Evolutionary conservation across 2,797 vertebrate genomes (phyloP).

Genomic region (Petrocephalus sullivani): DNA sequence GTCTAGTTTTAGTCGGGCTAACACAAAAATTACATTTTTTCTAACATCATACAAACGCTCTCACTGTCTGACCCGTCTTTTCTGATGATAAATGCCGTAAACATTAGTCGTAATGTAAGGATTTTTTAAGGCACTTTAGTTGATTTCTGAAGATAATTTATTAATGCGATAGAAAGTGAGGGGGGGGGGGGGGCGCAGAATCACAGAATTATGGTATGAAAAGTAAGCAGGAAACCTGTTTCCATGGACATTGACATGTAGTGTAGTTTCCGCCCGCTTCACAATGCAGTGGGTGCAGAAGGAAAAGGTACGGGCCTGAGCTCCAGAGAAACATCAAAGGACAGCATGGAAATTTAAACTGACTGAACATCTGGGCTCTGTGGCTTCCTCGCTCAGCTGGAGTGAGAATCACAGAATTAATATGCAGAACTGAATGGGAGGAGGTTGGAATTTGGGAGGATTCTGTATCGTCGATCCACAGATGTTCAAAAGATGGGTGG

Average conservation of each 20-base stretch:
- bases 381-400: conserved; percentile 25
- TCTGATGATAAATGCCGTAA: background rate
- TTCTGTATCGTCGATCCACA: conserved; percentile 22
- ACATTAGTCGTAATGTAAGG: background rate
- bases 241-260: background rate
- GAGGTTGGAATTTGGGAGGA: conserved; percentile 10
- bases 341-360: conserved; percentile 36
- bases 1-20: too few relatives aligned
- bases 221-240: background rate
- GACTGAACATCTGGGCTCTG: conserved; percentile 44
- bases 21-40: too few relatives aligned
- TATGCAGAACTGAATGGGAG: conserved; percentile 27
- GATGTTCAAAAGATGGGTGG: background rate
- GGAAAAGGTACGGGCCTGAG: background rate
- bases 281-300: background rate
- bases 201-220: background rate
- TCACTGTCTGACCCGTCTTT: background rate
- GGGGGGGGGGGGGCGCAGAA: background rate
- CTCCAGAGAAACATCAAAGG: conserved; percentile 38
- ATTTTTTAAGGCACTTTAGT: conserved; percentile 8
- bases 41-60: too few relatives aligned
- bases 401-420: conserved; percentile 28
- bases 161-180: background rate
- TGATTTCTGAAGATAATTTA: conserved; percentile 7
- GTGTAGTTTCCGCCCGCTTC: background rate